Base-by-base conservation (phyloP, 2,113 vertebrate species). In the Nanorana parkeri region DNA sequence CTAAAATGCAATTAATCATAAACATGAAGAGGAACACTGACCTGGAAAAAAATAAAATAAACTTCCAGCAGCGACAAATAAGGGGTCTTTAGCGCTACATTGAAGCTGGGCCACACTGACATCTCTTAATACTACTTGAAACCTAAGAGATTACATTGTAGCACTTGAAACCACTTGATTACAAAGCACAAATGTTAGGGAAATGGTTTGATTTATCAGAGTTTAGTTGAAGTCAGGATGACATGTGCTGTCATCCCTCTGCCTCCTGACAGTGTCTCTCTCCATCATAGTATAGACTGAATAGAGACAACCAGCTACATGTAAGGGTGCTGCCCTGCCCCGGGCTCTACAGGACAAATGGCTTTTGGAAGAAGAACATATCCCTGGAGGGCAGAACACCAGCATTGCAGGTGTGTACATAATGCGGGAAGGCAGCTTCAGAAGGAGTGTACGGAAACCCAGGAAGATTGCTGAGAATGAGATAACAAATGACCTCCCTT, bases 331-430 rank as follows among this genome's bases (percentile, higher is more conserved):
- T 66, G 51, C 64, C 19, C 28, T 60, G 72, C 80, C 80, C 29
- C 32, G 29, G 72, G 71, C 80, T 56, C 24, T 19, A 26, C 21
- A 76, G 72, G 80, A 83, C 61, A 83, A 83, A 83, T 83, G 72
- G 80, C 29, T 76, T 76, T 83, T 74, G 80, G 71, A 76, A 83
- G 80, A 29, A 68, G n/a, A 76, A 54, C 63, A 41, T 83, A 60
- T 83, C 29, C 71, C 80, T 68, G 56, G 17, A 76, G 80, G 80
- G 71, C 8, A 60, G 80, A 83, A 83, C 80, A 83, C 80, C 80
- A 68, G 80, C 80, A 83, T 55, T 68, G 80, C 80, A 83, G 80
- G 80, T 83, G 80, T 15, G 52, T 76, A 60, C 52, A 83, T 83
- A 68, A 83, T 75, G 80, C 52, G 21, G 68, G 52, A 76, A 72